Evolutionary conservation across 1,140 invertebrate species (phyloP).

Genomic region (Microplitis mediator): DNA sequence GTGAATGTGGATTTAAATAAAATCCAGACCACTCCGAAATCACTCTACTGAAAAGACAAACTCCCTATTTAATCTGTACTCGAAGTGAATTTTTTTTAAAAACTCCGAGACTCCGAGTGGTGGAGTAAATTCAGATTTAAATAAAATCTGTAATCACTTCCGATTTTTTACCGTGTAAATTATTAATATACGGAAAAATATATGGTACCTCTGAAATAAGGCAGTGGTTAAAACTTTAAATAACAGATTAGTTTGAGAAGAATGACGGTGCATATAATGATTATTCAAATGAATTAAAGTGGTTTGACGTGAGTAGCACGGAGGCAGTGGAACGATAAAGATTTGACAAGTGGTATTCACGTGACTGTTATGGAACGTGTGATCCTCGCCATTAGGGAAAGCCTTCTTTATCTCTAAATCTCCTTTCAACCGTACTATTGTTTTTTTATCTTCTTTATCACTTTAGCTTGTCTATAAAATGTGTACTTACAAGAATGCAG

Average conservation of each 20-base stretch:
- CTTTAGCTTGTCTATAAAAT: constrained; percentile 12
- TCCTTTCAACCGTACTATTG: constrained; percentile 7
- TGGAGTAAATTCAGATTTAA: too few relatives aligned
- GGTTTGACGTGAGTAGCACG: constrained; percentile 22
- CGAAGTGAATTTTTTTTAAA: too few relatives aligned
- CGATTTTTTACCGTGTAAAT: too few relatives aligned
- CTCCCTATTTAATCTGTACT: too few relatives aligned
- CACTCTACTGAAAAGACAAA: too few relatives aligned
- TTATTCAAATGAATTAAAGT: constrained; percentile 58
- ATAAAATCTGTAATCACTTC: too few relatives aligned
- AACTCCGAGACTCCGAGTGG: too few relatives aligned
- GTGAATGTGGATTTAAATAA: too few relatives aligned
- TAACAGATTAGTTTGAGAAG: constrained; percentile 51
- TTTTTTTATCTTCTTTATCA: constrained; percentile 8
- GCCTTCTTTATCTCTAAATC: constrained; percentile 30
- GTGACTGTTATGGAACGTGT: constrained; percentile 43
- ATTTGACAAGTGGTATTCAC: not conserved
- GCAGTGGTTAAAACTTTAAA: constrained; percentile 34
- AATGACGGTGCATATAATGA: constrained; percentile 58
- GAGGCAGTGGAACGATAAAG: not conserved
- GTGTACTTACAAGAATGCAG: not conserved
- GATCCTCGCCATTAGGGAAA: constrained; percentile 51
- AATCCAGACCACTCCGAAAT: too few relatives aligned
- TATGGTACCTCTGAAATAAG: too few relatives aligned
- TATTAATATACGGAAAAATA: too few relatives aligned